These are phyloP conservation scores for Loripinus fragilis DNA, from an alignment of 2,888 invertebrate genomes.

Conservation along the genomic window DNA sequence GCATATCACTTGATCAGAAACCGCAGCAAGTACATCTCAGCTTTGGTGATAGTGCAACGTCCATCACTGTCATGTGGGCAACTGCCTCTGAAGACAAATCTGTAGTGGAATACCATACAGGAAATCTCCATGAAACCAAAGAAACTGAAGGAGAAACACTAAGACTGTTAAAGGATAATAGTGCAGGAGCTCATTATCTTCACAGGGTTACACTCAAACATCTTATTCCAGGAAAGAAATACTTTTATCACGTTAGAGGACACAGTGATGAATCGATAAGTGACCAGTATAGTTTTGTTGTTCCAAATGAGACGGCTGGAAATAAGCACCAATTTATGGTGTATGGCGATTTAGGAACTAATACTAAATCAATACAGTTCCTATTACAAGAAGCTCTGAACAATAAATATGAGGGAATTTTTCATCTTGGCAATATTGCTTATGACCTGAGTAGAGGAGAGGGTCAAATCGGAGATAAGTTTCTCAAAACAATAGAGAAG, in stretches of 20 bases:
- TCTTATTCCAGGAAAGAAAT: constrained; percentile 64
- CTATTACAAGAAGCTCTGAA: constrained; percentile 71
- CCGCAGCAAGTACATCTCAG: constrained; percentile 75
- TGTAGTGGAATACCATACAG: constrained; percentile 66
- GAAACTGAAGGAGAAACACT: constrained; percentile 58
- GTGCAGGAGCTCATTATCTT: constrained; percentile 66
- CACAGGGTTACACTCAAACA: constrained; percentile 69
- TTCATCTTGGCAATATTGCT: constrained; percentile 81
- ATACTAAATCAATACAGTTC: constrained; percentile 66
- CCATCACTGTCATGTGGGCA: constrained; percentile 74
- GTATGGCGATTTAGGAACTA: constrained; percentile 79
- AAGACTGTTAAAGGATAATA: constrained; percentile 61
- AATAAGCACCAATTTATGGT: constrained; percentile 76
- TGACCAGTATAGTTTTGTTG: constrained; percentile 76
- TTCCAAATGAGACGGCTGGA: constrained; percentile 68
- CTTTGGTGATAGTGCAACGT: constrained; percentile 65
- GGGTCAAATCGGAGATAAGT: constrained; percentile 78
- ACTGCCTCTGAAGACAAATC: constrained; percentile 61
- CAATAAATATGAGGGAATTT: constrained; percentile 68
- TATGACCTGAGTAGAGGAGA: constrained; percentile 76
- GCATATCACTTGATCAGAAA: constrained; percentile 33
- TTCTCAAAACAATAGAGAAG: constrained; percentile 74
- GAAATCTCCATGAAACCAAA: constrained; percentile 47
- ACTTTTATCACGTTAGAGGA: constrained; percentile 70
- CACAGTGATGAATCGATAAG: constrained; percentile 59